Evolutionary conservation across 2,888 invertebrate genomes (phyloP), one percentile per base, ranked within the genome.

Genomic region (Heliconius hortense): DNA sequence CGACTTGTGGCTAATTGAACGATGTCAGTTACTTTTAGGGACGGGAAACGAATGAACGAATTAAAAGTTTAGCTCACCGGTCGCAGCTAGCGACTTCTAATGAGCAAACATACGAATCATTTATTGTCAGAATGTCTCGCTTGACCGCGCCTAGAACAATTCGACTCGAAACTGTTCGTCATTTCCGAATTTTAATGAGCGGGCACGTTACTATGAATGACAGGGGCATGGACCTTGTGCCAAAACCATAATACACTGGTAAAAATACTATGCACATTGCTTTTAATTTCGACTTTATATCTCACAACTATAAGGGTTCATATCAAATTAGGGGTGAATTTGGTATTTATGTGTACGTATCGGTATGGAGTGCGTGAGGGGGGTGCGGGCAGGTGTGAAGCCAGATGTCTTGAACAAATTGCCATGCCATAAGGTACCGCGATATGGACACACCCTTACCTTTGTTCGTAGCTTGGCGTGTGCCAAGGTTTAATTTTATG

Each of bases 341-440:
- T 73, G 76, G 81, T 80, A 75, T 75, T 77, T 76, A 73, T 70
- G 77, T 74, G 78, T 79, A 81, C 83, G 83, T 87, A 88, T 89
- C 87, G 89, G 89, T 88, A 90, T 89, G 88, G 83, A 84, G 82
- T 83, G 84, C 76, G 78, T 79, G 77, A 79, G 86, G 85, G 88
- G 88, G 85, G 86, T 81, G 84, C 88, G 88, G 92, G 93, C 93
- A 93, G 93, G 93, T 93, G 91, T 89, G 92, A 86, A 86, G 89
- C 90, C 94, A 94, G 94, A 94, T 93, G 94, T 93, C 94, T 94
- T 94, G 90, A 92, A 93, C 93, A 93, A 92, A 93, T 93, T 93
- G 89, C 87, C 81, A 85, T 87, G 87, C 93, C 93, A 93, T 94
- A 94, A 91, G 94, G 93, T 89, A 86, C 91, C 86, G 81, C 84